Evolutionary conservation across 2,888 invertebrate genomes (phyloP).

Genomic region (Lasioglossum malachurum): DNA sequence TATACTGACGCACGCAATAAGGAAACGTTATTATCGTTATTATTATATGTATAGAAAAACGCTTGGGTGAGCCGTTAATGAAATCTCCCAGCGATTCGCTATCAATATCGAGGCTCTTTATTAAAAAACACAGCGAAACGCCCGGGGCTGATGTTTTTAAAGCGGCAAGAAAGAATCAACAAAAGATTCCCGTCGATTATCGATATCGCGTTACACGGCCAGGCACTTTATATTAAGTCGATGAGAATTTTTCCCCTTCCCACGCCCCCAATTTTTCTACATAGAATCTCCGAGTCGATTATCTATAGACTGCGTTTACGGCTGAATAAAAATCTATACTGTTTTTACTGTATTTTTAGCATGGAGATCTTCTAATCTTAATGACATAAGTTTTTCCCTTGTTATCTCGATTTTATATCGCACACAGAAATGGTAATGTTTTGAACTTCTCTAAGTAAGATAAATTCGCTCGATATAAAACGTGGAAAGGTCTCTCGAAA

Average conservation of each 20-base stretch:
- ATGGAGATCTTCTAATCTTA: too few species aligned
- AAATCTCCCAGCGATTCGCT: conserved; percentile 9
- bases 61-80: conserved; percentile 1
- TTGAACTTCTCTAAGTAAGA: too few species aligned
- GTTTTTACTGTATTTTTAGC: too few species aligned
- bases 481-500: too few species aligned
- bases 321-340: neutral
- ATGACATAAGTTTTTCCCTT: neutral
- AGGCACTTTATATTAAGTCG: conserved; percentile 77
- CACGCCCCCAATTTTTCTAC: conserved; percentile 23
- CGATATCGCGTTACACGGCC: conserved; percentile 79
- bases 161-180: conserved; percentile 69
- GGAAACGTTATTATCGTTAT: neutral
- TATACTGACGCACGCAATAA: neutral
- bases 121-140: conserved; percentile 67
- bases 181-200: conserved; percentile 69
- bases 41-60: neutral
- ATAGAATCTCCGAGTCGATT: neutral
- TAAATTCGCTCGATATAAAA: too few species aligned
- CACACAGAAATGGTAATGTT: too few species aligned
- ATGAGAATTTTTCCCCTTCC: conserved; percentile 20
- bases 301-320: neutral
- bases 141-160: conserved; percentile 69
- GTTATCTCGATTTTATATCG: too few species aligned
- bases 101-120: conserved; percentile 63